These are phyloP conservation scores for Lichenostomus cassidix DNA, from an alignment of 2,113 vertebrate species.

Conservation along the genomic window DNA sequence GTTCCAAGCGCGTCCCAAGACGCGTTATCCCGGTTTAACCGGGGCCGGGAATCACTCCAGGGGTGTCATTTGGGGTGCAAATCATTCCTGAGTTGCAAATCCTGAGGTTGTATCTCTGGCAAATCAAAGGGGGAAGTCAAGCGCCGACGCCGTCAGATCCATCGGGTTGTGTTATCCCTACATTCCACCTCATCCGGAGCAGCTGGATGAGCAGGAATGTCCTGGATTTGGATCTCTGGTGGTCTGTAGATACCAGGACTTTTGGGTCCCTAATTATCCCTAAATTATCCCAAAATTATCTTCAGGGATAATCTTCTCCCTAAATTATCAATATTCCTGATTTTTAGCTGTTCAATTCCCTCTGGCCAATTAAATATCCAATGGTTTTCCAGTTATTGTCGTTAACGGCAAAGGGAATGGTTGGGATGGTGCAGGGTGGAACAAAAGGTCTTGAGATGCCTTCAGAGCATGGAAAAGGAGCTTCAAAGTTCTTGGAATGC, in stretches of 20 bases:
- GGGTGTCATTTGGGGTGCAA: neutral
- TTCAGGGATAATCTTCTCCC: no score
- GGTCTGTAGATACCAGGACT: neutral
- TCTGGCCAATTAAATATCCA: rapidly evolving
- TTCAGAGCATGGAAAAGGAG: neutral
- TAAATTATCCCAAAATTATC: no score
- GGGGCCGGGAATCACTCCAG: rapidly evolving
- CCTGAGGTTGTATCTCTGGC: rapidly evolving
- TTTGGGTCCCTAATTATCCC: no score
- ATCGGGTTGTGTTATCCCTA: rapidly evolving
- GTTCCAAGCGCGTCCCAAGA: neutral
- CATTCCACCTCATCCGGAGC: neutral
- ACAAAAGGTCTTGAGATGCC: neutral
- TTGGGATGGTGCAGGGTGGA: neutral
- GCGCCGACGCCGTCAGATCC: rapidly evolving
- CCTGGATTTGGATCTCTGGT: rapidly evolving
- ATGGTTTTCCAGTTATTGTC: rapidly evolving
- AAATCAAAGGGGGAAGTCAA: neutral
- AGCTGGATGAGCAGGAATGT: neutral
- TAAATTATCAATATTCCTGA: no score
- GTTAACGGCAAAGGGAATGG: rapidly evolving
- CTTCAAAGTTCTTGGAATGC: neutral
- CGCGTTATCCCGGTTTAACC: neutral
- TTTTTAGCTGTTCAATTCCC: neutral
- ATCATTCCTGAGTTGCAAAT: neutral